These are phyloP conservation scores for Malurus cyaneus DNA, from an alignment of 2,113 vertebrate species.

Conservation along the genomic window DNA sequence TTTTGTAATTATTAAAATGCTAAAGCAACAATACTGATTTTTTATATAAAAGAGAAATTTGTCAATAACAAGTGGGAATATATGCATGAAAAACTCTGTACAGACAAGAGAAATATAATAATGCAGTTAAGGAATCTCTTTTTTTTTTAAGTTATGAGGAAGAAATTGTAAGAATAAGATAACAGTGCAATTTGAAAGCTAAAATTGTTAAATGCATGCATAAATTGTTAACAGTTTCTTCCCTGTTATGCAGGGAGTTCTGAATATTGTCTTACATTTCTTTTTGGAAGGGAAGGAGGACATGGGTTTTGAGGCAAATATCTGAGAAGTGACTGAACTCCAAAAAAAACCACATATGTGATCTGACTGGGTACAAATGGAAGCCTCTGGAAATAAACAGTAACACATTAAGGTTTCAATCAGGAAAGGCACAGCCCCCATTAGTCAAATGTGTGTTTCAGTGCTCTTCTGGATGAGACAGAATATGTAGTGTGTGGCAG, in stretches of 20 bases:
- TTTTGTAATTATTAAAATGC: conserved; percentile 23
- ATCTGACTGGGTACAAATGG: not conserved
- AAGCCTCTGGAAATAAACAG: not conserved
- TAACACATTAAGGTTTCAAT: not conserved
- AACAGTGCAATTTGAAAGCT: not conserved
- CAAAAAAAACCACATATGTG: not conserved
- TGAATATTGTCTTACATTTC: not conserved
- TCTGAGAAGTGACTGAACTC: not conserved
- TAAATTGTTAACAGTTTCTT: not conserved
- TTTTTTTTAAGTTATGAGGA: not conserved
- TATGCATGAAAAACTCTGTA: not conserved
- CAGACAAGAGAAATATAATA: not conserved
- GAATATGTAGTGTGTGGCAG: not conserved
- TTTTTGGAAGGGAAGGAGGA: not conserved
- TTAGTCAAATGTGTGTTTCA: not conserved
- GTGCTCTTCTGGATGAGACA: not conserved
- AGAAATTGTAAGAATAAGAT: not conserved
- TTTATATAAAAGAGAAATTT: not conserved
- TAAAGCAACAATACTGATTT: not conserved
- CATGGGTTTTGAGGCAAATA: not conserved
- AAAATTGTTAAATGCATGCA: not conserved
- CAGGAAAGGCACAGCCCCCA: not conserved
- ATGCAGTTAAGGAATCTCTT: not conserved
- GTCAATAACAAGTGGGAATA: not conserved
- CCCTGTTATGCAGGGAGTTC: not conserved